These are phyloP conservation scores for Pollenia labialis DNA, from an alignment of 2,888 invertebrate species.

Conservation along the genomic window DNA sequence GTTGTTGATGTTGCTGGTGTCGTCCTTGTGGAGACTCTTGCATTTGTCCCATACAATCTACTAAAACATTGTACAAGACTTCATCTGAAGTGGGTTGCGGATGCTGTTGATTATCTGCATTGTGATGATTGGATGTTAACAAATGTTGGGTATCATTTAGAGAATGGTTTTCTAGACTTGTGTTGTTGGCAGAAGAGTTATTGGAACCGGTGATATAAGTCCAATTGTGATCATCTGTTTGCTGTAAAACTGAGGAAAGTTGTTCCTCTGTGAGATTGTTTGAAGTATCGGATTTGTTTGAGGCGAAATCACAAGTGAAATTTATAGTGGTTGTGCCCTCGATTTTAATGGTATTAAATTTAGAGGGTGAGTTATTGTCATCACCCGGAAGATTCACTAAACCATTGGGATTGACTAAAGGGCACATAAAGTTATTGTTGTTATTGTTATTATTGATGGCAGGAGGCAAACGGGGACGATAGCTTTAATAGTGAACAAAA, in stretches of 20 bases:
- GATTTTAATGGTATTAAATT: constrained; percentile 79
- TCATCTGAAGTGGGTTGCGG: constrained; percentile 74
- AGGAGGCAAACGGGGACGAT: constrained; percentile 77
- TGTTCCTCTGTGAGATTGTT: constrained; percentile 75
- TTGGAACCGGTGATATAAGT: constrained; percentile 77
- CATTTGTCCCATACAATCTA: constrained; percentile 78
- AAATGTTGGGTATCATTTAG: constrained; percentile 59
- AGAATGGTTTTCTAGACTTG: constrained; percentile 67
- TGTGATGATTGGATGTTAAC: constrained; percentile 56
- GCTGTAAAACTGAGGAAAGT: constrained; percentile 75
- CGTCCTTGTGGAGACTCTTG: constrained; percentile 64
- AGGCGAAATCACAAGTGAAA: constrained; percentile 75
- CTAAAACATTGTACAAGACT: constrained; percentile 79
- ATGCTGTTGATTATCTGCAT: constrained; percentile 57
- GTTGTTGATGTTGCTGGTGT: constrained; percentile 60
- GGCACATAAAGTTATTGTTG: constrained; percentile 73
- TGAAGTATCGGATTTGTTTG: constrained; percentile 69
- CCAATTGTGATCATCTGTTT: constrained; percentile 77
- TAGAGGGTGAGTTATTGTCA: constrained; percentile 65
- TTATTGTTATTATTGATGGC: constrained; percentile 67
- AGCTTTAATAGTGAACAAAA: constrained; percentile 73
- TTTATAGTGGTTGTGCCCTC: constrained; percentile 74
- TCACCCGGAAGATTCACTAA: constrained; percentile 23
- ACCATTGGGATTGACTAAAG: constrained; percentile 27
- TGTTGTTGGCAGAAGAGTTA: constrained; percentile 73